These are phyloP conservation scores for Alces alces DNA, from an alignment of 2,113 vertebrate genomes.

Conservation along the genomic window DNA sequence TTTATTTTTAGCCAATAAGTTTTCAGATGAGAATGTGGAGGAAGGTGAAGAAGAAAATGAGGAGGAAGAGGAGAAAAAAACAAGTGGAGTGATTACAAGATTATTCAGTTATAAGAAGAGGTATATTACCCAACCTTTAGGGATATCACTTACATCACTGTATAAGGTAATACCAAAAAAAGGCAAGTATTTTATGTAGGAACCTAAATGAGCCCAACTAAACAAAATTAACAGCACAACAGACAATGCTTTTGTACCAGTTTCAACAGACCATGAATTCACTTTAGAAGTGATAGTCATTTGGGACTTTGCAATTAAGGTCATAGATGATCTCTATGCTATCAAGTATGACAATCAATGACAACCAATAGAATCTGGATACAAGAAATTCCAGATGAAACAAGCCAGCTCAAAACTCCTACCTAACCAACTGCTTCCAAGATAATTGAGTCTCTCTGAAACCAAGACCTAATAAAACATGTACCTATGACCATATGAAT, in stretches of 20 bases:
- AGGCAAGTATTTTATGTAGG: background rate
- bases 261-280: background rate
- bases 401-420: background rate
- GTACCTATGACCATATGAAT: background rate
- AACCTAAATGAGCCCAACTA: background rate
- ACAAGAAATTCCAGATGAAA: background rate
- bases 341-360: background rate
- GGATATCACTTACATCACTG: background rate
- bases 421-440: background rate
- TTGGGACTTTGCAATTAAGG: background rate
- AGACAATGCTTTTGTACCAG: background rate
- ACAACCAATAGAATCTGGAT: background rate
- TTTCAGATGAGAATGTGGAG: background rate
- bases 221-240: background rate
- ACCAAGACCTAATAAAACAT: background rate
- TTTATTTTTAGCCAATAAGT: background rate
- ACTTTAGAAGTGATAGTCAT: background rate
- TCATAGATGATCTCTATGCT: background rate
- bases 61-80: background rate
- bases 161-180: background rate
- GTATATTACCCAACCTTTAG: rapidly evolving
- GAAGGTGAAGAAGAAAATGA: background rate
- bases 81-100: background rate
- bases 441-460: background rate
- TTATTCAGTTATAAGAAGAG: background rate